These are phyloP conservation scores for Sula dactylatra DNA, from an alignment of 2,113 vertebrate genomes.

Conservation along the genomic window DNA sequence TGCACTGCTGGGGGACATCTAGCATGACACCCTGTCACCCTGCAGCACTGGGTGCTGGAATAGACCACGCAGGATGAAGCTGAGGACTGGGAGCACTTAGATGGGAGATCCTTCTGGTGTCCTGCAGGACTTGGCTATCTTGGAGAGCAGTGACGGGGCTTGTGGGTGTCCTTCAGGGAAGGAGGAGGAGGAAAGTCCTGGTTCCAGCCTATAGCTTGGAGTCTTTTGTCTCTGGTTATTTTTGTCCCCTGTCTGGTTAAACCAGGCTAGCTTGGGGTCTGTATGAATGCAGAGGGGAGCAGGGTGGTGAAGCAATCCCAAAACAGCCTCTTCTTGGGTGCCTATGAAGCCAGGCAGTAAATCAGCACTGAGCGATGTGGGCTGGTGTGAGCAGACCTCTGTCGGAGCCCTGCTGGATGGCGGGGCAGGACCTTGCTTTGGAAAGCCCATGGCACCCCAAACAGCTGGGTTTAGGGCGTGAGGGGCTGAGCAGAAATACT, in stretches of 20 bases:
- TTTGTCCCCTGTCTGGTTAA: neutral
- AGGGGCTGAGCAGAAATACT: neutral
- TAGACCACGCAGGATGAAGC: neutral
- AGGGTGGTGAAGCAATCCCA: neutral
- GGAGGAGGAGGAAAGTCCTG: neutral
- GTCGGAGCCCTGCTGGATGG: neutral
- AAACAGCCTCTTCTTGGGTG: neutral
- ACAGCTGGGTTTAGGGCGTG: fast-evolving
- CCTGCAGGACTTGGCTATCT: neutral
- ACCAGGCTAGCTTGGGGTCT: neutral
- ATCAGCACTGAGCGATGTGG: neutral
- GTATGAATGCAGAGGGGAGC: neutral
- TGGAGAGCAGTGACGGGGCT: neutral
- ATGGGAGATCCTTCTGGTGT: neutral
- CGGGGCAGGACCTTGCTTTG: neutral
- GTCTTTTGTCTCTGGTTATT: neutral
- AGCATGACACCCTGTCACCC: neutral
- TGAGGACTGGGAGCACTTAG: neutral
- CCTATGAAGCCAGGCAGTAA: neutral
- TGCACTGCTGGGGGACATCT: neutral
- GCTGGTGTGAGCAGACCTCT: neutral
- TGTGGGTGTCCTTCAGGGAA: neutral
- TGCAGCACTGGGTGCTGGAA: neutral
- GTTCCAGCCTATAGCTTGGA: neutral
- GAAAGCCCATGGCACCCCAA: neutral